These are phyloP conservation scores for Melieria omissa DNA, from an alignment of 2,888 invertebrate genomes.

Conservation along the genomic window DNA sequence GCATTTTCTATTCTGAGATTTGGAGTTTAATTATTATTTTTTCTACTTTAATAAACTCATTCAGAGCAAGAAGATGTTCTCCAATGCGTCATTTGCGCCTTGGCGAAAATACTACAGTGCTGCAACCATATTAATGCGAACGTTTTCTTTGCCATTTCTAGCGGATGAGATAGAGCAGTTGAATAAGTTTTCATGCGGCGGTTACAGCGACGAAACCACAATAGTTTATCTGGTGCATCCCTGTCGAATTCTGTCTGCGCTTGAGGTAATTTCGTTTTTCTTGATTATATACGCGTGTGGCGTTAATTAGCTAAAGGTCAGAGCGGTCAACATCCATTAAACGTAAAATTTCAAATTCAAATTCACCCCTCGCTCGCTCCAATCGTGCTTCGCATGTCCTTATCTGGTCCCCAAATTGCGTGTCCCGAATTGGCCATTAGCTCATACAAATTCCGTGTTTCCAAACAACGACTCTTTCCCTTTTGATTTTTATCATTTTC, in stretches of 20 bases:
- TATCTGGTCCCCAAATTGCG: too few species aligned
- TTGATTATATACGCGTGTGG: background rate
- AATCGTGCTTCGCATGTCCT: too few species aligned
- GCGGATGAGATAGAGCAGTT: slow-evolving; percentile 85
- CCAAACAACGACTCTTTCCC: too few species aligned
- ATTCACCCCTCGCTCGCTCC: too few species aligned
- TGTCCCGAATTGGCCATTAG: too few species aligned
- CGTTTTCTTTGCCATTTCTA: slow-evolving; percentile 58
- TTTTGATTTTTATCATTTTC: too few species aligned
- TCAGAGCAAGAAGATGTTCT: too few species aligned
- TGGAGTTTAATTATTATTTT: background rate
- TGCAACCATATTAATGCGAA: background rate
- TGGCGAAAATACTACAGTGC: background rate
- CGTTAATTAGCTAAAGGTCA: background rate
- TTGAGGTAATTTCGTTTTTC: slow-evolving; percentile 72
- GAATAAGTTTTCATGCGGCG: slow-evolving; percentile 84
- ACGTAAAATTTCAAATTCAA: background rate
- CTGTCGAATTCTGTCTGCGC: slow-evolving; percentile 85
- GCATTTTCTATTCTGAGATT: too few species aligned
- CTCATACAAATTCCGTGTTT: too few species aligned
- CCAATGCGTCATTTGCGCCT: too few species aligned
- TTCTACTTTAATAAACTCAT: background rate
- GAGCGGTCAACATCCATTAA: background rate
- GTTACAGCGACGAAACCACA: slow-evolving; percentile 85
- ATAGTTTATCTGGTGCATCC: slow-evolving; percentile 89